A percentile compares a stretch with the other conserved stretches of the same genome.
Evolutionary conservation across 2,113 vertebrate genomes (phyloP).

Genomic region (Erythrolamprus reginae): DNA sequence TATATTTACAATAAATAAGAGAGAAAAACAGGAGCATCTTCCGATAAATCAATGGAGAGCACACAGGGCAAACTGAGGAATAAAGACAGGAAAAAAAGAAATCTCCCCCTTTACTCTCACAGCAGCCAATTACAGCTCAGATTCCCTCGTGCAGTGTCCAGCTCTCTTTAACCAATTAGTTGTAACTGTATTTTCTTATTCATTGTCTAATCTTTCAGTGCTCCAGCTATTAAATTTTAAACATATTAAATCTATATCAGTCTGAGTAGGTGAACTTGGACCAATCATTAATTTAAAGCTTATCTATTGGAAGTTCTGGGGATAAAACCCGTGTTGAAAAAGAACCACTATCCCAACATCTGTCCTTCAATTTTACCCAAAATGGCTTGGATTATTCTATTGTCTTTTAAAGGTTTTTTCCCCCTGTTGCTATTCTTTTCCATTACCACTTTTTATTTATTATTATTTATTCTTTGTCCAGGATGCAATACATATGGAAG

Average conservation of each 20-base stretch:
- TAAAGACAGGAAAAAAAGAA: background rate
- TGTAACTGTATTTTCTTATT: background rate
- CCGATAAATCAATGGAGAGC: background rate
- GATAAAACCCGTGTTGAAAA: background rate
- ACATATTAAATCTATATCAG: background rate
- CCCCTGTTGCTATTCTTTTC: background rate
- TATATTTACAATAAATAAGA: background rate
- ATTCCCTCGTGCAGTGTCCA: background rate
- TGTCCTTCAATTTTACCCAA: background rate
- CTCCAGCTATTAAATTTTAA: background rate
- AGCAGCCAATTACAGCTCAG: background rate
- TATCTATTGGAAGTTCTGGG: background rate
- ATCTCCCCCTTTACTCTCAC: background rate
- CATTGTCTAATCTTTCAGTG: background rate
- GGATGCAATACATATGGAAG: too few species aligned
- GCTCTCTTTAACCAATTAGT: background rate
- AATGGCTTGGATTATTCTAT: background rate
- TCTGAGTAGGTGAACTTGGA: background rate
- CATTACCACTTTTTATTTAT: too few species aligned
- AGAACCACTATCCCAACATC: background rate
- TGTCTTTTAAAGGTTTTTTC: background rate
- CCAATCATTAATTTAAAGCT: background rate
- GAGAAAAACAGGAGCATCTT: background rate
- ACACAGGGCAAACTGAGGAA: background rate
- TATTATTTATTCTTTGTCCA: too few species aligned